Evolutionary conservation across 2,888 invertebrate genomes (phyloP).

Genomic region (Drosophila picticornis): DNA sequence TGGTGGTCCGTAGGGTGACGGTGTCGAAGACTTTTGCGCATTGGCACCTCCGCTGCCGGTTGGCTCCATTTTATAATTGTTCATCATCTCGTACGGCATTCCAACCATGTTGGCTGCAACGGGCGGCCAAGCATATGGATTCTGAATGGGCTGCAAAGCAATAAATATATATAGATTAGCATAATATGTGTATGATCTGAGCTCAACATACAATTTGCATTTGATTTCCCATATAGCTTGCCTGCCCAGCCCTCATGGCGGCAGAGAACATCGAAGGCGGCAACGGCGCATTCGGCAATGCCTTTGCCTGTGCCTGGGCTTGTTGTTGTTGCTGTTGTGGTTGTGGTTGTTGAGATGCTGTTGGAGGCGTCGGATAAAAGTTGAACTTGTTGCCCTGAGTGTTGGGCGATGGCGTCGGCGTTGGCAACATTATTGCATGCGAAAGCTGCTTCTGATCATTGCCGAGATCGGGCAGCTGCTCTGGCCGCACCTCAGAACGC

Average conservation of each 20-base stretch:
- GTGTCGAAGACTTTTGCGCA: conserved; percentile 17
- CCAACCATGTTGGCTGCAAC: conserved; percentile 29
- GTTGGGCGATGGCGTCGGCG: conserved; percentile 62
- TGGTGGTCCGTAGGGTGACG: conserved; percentile 17
- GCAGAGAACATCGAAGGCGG: conserved; percentile 36
- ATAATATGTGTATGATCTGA: background rate
- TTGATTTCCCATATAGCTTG: background rate
- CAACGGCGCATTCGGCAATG: conserved; percentile 7
- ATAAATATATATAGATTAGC: background rate
- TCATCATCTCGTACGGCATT: conserved; percentile 38
- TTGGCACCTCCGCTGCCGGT: background rate
- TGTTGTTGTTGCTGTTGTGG: conserved; percentile 14
- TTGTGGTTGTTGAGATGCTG: conserved; percentile 14
- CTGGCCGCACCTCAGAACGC: conserved; percentile 48
- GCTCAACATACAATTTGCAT: background rate
- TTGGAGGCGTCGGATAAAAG: conserved; percentile 34
- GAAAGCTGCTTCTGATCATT: conserved; percentile 42
- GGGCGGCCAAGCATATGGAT: conserved; percentile 46
- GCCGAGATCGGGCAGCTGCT: conserved; percentile 42
- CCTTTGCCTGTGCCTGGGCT: background rate
- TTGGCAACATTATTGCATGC: conserved; percentile 61
- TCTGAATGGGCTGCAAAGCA: conserved; percentile 22
- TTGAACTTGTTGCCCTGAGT: conserved; percentile 53
- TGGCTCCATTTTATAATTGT: conserved; percentile 40
- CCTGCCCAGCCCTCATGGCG: conserved; percentile 31